Conservation (phyloP, 53 echinoderm and acorn worm genomes). For the Crossaster papposus region DNA sequence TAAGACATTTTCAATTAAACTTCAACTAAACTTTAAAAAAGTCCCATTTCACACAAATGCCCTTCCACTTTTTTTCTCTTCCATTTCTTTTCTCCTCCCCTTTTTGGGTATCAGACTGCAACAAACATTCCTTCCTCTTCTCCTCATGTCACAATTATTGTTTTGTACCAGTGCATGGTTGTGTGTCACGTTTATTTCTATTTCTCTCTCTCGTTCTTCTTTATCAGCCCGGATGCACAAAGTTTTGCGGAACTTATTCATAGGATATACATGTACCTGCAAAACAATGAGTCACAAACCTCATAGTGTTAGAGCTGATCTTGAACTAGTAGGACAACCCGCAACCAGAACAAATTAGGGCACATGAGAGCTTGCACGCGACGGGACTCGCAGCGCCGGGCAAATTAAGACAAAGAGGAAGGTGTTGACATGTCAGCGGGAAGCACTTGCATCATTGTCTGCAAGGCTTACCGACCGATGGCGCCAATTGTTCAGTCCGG, state of each 20-base stretch:
- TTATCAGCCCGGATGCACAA: conserved; percentile 60
- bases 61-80: no score
- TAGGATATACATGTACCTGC: conserved; percentile 52
- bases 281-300: conserved; percentile 55
- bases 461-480: not conserved
- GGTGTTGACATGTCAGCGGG: conserved; percentile 50
- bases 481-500: conserved; percentile 20
- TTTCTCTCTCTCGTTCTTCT: conserved; percentile 1
- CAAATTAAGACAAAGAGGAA: conserved; percentile 24
- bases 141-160: no score
- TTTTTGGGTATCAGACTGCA: no score
- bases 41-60: no score
- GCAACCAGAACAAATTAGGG: conserved; percentile 25
- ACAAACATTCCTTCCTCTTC: no score
- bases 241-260: conserved; percentile 59
- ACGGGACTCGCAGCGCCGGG: not conserved
- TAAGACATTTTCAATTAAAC: no score
- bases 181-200: not conserved
- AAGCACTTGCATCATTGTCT: conserved; percentile 47
- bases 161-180: no score
- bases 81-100: no score
- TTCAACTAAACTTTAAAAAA: no score
- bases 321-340: conserved; percentile 24
- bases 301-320: conserved; percentile 36
- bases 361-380: conserved; percentile 15